Evolutionary conservation across 2,888 invertebrate genomes (phyloP).

Genomic region (Machimus atricapillus): DNA sequence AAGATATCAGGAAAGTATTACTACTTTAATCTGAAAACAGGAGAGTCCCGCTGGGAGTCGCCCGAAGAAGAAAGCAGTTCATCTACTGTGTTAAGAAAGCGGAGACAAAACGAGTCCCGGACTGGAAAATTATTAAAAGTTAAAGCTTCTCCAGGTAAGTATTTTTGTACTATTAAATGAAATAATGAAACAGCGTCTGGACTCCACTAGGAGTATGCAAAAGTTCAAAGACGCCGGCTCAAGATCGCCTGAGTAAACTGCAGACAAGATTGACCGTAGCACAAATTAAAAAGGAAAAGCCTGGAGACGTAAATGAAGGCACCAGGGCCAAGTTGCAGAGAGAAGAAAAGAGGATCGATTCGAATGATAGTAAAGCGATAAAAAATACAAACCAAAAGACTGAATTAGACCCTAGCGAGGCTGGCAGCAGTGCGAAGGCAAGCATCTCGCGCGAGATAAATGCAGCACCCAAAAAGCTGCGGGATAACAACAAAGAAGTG

Average conservation of each 20-base stretch:
- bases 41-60: neutral
- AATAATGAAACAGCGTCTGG: neutral
- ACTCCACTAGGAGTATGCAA: neutral
- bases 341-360: neutral
- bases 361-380: neutral
- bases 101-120: neutral
- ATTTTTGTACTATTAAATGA: neutral
- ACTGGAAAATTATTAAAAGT: neutral
- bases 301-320: neutral
- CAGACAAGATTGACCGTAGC: conserved; percentile 33
- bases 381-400: neutral
- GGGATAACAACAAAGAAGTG: neutral
- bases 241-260: conserved; percentile 55
- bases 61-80: neutral
- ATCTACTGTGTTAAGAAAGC: neutral
- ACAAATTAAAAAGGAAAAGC: neutral
- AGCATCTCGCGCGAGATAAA: neutral
- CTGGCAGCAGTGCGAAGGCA: neutral
- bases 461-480: neutral
- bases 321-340: neutral
- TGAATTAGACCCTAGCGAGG: neutral
- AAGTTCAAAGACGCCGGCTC: conserved; percentile 48
- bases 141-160: neutral
- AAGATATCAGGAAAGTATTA: neutral
- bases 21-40: neutral